These are phyloP conservation scores for Thalassoma bifasciatum DNA, from an alignment of 2,113 vertebrate species.

Conservation along the genomic window DNA sequence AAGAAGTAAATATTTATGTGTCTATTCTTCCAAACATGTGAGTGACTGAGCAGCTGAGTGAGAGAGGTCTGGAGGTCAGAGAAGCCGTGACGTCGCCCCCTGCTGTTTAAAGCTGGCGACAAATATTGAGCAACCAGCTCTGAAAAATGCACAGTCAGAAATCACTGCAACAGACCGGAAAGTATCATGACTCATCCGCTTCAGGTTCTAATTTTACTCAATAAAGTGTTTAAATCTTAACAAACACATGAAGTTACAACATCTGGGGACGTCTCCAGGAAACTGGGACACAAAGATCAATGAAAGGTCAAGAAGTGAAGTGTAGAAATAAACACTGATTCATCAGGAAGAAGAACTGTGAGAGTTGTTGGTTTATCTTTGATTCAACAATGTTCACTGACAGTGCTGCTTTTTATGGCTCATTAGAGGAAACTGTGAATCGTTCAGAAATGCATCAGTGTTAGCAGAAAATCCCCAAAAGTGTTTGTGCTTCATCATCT, in stretches of 20 bases:
- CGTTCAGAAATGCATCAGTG: too few relatives aligned
- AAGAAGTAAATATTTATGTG: constrained; percentile 44
- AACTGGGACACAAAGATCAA: neutral
- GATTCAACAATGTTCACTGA: neutral
- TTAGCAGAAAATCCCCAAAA: too few relatives aligned
- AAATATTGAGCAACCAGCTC: constrained; percentile 26
- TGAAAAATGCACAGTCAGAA: neutral
- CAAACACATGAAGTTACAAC: constrained; percentile 22
- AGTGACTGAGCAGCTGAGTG: neutral
- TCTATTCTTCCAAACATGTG: constrained; percentile 17
- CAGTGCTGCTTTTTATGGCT: too few relatives aligned
- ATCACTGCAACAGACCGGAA: neutral
- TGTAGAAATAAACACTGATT: neutral
- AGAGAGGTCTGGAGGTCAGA: neutral
- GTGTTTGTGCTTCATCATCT: too few relatives aligned
- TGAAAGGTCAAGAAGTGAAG: neutral
- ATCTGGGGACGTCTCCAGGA: constrained; percentile 12
- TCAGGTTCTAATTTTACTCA: neutral
- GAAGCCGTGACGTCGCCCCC: constrained; percentile 55
- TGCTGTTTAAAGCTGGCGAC: constrained; percentile 58
- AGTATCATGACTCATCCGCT: constrained; percentile 11
- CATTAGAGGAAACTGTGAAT: too few relatives aligned
- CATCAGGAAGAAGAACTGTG: neutral
- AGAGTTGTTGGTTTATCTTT: neutral
- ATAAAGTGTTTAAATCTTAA: neutral